Conservation (phyloP, 2,797 vertebrate genomes). For the Coranthus polyacanthus region DNA sequence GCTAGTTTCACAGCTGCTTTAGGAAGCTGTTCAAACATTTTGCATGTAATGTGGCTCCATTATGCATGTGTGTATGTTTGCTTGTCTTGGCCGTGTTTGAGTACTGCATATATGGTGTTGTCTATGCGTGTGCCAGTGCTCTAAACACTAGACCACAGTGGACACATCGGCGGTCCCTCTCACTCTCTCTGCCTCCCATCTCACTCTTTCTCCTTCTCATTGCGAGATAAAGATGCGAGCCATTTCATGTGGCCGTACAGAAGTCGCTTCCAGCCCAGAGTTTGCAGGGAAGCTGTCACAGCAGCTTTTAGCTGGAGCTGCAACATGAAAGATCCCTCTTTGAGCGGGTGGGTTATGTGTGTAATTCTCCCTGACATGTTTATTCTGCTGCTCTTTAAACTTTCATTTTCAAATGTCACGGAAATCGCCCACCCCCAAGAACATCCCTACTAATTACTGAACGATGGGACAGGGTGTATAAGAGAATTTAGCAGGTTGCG, state of each 20-base stretch:
- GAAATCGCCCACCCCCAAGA: constrained; percentile 61
- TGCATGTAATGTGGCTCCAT: constrained; percentile 59
- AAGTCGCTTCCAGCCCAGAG: constrained; percentile 79
- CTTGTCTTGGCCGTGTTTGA: constrained; percentile 62
- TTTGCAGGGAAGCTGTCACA: constrained; percentile 79
- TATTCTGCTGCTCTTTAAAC: constrained; percentile 76
- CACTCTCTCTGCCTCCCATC: constrained; percentile 41
- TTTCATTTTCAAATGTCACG: constrained; percentile 77
- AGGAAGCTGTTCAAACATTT: constrained; percentile 69
- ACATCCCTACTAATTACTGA: constrained; percentile 78
- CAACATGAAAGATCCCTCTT: constrained; percentile 82
- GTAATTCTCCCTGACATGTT: constrained; percentile 85
- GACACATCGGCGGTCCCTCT: constrained; percentile 56
- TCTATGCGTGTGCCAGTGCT: constrained; percentile 70
- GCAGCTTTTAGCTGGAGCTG: constrained; percentile 77
- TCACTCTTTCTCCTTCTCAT: constrained; percentile 60
- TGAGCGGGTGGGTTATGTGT: constrained; percentile 75
- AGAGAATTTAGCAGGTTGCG: constrained; percentile 69
- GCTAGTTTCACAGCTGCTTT: constrained; percentile 67
- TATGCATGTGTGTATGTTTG: constrained; percentile 54
- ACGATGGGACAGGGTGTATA: constrained; percentile 63
- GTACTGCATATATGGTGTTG: constrained; percentile 43
- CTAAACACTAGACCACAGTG: constrained; percentile 62
- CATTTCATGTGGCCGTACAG: constrained; percentile 80
- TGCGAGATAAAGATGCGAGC: constrained; percentile 83